Base-by-base conservation (phyloP, 2,888 invertebrate species). In the Euproctis similis region DNA sequence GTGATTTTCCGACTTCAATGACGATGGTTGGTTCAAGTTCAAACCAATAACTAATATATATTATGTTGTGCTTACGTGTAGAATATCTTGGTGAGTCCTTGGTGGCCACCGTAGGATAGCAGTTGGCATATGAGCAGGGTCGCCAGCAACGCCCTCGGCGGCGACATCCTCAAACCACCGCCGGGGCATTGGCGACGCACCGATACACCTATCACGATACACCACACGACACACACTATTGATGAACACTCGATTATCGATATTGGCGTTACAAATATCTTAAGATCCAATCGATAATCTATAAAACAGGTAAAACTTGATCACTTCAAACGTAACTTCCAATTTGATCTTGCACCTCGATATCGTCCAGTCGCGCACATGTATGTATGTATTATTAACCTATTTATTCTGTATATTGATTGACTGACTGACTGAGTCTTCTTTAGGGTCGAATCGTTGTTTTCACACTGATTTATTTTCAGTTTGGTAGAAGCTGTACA, bases 61-160 rank as follows among this genome's bases (percentile, higher is more conserved):
- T 6, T 11, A 21, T 10, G 8, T 1, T 4, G 26, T 31, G 8
- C 78, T 82, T 80, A 84, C 84, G 76, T 81, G 74, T 70, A 81
- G 44, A 82, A 82, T 71, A 81, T 76, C 72, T 81, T 80, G 78
- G 81, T 81, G 72, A 81, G 82, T 67, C 81, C 80, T 68, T 82
- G 82, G 74, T 84, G 84, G 67, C 81, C 82, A 67, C 81, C 81
- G 75, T 80, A 80, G 39, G 80, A 76, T 46, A 82, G 73, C 63
- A 82, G 72, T 63, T 82, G 84, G 57, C 72, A 81, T 40, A 82
- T 63, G 49, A 82, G 75, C 48, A 84, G 71, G 51, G 59, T 69
- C 67, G 81, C 81, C 53, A 84, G 77, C 66, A 84, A 63, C 70
- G 82, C 82, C 71, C 84, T 73, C 76, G 81, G 73, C 77, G 82